Base-by-base conservation (phyloP, 2,113 vertebrate species). In the Nerophis ophidion region DNA sequence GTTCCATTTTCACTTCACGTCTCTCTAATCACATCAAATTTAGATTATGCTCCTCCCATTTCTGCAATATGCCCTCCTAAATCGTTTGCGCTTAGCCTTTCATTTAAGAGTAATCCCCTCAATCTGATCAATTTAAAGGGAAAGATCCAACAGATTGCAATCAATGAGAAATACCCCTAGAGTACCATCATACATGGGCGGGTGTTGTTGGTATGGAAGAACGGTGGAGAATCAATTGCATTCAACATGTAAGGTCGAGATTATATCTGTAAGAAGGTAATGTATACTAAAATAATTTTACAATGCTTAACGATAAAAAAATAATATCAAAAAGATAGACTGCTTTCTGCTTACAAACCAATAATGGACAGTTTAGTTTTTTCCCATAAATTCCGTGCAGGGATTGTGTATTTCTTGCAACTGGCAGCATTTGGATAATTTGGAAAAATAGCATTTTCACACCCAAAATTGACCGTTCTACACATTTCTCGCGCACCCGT, bases 91-190 rank as follows among this genome's bases (percentile, higher is more conserved):
- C 34, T 56, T 42, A 56, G 16, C 38, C 38, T 34, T 46, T 47
- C 57, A 58, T 47, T 58, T 58, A 47, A 58, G 19, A 34, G 8
- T 34, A 46, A 58, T 58, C 40, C 63, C 14, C 61, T 57, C 5
- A 12, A 38, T 38, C 14, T 33, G 48, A 57, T 15, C 40, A 46
- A 59, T 62, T 62, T 58, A 53, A 62, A 45, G 19, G 49, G 35
- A 49, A 10, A 38, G 19, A 15, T 17, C 45, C 36, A 8, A 45
- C 52, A 12, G 49, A 72, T 51, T 46, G 45, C 33, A 67, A 12
- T 14, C 50, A 59, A 49, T 49, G 19, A 46, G 11, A 33, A 49
- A 49, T 3, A 8, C 8, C 15, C 64, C 40, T 15, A 3, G 16
- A 59, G 57, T 52, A 60, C 55, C 12, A 26, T 26, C 13, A 26